Evolutionary conservation across 2,888 invertebrate genomes (phyloP).

Genomic region (Spilosoma lubricipeda): DNA sequence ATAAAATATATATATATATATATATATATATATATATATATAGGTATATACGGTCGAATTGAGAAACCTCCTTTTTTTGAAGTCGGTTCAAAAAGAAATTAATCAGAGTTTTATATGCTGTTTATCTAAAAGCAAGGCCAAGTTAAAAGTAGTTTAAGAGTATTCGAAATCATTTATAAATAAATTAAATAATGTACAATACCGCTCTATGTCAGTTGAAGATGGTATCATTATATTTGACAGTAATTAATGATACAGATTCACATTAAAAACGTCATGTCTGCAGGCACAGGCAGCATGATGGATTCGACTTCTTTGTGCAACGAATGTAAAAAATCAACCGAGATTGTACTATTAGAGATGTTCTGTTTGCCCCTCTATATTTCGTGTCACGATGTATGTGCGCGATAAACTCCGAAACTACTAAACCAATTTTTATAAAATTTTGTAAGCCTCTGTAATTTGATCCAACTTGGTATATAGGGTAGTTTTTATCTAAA

Average conservation of each 20-base stretch:
- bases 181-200: slow-evolving; percentile 25
- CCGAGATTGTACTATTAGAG: neutral
- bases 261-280: slow-evolving; percentile 28
- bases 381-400: no score
- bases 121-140: neutral
- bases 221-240: slow-evolving; percentile 73
- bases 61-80: no score
- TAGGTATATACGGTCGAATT: no score
- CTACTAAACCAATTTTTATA: no score
- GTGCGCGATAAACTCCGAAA: no score
- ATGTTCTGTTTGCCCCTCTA: neutral
- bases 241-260: slow-evolving; percentile 73
- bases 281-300: slow-evolving; percentile 8
- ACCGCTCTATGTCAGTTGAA: slow-evolving; percentile 46
- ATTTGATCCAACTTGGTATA: no score
- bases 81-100: no score
- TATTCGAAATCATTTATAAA: slow-evolving; percentile 4
- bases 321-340: neutral
- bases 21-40: no score
- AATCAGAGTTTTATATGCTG: neutral
- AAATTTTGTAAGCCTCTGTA: no score
- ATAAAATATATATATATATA: no score
- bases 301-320: slow-evolving; percentile 9
- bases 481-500: no score
- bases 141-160: neutral